A percentile compares a stretch with the other conserved stretches of the same genome.
These are phyloP conservation scores for Chorisops tibialis DNA, from an alignment of 2,888 invertebrate species.

Conservation along the genomic window DNA sequence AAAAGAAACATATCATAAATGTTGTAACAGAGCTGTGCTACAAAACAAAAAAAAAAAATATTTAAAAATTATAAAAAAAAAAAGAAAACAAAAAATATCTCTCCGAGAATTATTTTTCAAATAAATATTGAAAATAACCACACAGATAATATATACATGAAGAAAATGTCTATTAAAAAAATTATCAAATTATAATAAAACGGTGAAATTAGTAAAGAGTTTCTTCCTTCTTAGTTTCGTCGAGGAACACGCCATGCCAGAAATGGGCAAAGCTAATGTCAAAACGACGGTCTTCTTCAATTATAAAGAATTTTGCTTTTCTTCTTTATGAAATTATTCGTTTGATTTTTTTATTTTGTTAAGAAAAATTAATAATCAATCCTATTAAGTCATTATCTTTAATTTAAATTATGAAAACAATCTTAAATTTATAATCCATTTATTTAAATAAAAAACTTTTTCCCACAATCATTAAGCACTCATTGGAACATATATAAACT, in stretches of 20 bases:
- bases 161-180: constrained; percentile 29
- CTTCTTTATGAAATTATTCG: too few species aligned
- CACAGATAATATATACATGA: constrained; percentile 10
- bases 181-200: constrained; percentile 42
- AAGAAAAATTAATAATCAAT: too few species aligned
- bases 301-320: too few species aligned
- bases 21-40: constrained; percentile 51
- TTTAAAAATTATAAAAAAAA: constrained; percentile 13
- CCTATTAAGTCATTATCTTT: too few species aligned
- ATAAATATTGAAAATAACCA: constrained; percentile 25
- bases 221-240: neutral
- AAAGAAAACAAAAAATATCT: constrained; percentile 28
- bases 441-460: too few species aligned
- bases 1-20: constrained; percentile 53
- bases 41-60: constrained; percentile 33
- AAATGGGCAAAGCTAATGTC: constrained; percentile 1
- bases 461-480: too few species aligned
- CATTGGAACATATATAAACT: too few species aligned
- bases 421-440: too few species aligned
- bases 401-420: too few species aligned
- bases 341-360: too few species aligned
- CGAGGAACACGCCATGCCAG: neutral
- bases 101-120: constrained; percentile 25
- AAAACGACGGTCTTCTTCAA: neutral
- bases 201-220: neutral